Percentiles rank a stretch among this genome's conserved stretches.
These are phyloP conservation scores for Ypsolopha sequella DNA, from an alignment of 2,888 invertebrate species.

Conservation along the genomic window DNA sequence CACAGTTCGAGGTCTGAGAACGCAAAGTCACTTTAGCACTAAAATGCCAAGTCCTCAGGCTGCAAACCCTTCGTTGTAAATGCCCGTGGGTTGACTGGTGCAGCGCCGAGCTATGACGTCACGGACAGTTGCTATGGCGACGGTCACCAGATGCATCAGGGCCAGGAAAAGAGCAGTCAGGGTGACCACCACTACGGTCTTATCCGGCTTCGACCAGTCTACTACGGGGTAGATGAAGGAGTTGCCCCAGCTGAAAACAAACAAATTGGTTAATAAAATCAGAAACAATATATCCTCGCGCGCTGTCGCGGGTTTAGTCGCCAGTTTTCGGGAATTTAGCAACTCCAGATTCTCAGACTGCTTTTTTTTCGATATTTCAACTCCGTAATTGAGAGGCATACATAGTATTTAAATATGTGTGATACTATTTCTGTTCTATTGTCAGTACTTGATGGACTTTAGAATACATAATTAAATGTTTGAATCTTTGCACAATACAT, in stretches of 20 bases:
- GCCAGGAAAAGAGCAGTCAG: constrained; percentile 77
- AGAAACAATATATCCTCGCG: neutral
- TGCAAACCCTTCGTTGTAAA: constrained; percentile 24
- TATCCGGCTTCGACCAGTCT: constrained; percentile 81
- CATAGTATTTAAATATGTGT: too few relatives aligned
- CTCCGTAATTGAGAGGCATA: too few relatives aligned
- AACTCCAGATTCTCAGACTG: too few relatives aligned
- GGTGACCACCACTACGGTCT: constrained; percentile 74
- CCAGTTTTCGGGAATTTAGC: too few relatives aligned
- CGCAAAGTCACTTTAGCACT: neutral
- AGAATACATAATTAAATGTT: too few relatives aligned
- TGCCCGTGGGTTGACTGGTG: constrained; percentile 25
- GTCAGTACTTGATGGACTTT: too few relatives aligned
- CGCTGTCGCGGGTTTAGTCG: too few relatives aligned
- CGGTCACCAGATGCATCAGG: constrained; percentile 74
- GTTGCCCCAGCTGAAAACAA: constrained; percentile 71
- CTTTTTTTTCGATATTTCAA: too few relatives aligned
- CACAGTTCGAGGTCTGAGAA: neutral
- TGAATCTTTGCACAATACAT: too few relatives aligned
- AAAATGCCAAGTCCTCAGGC: neutral
- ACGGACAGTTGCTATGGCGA: constrained; percentile 67
- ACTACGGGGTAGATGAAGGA: constrained; percentile 82
- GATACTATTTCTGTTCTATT: too few relatives aligned
- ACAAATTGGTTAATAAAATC: neutral
- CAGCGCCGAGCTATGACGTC: constrained; percentile 37